A percentile compares a stretch with the other conserved stretches of the same genome.
Conservation (phyloP, 2,888 invertebrate species). For the Oxycera nigricornis region DNA sequence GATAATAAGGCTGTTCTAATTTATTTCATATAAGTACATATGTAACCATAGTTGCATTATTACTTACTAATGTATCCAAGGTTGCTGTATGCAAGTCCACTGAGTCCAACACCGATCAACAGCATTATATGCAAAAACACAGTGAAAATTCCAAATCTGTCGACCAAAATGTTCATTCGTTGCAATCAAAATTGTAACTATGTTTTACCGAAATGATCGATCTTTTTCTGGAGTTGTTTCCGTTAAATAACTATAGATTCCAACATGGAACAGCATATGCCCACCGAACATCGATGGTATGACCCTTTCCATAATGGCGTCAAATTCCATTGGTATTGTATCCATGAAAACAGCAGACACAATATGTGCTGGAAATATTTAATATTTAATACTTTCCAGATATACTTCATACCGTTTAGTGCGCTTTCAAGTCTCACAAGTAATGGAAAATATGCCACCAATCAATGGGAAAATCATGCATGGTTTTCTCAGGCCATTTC, state of each 20-base stretch:
- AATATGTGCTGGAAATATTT: conserved; percentile 10
- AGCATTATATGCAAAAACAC: conserved; percentile 58
- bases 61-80: conserved; percentile 58
- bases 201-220: conserved; percentile 56
- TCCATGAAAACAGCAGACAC: conserved; percentile 58
- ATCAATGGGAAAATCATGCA: conserved; percentile 59
- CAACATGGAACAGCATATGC: conserved; percentile 59
- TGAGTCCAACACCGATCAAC: conserved; percentile 56
- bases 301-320: conserved; percentile 57
- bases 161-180: no score
- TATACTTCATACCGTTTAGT: background rate
- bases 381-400: background rate
- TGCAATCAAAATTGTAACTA: background rate
- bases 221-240: conserved; percentile 59
- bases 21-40: background rate
- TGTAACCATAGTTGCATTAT: background rate
- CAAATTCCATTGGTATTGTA: conserved; percentile 60
- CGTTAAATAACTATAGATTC: conserved; percentile 60
- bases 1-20: no score
- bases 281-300: conserved; percentile 60
- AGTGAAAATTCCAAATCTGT: conserved; percentile 58
- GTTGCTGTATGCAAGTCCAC: conserved; percentile 56
- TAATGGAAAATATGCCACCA: conserved; percentile 56
- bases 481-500: conserved; percentile 60
- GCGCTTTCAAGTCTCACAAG: no score